Evolutionary conservation across 92 coral and sea anemone genomes (phyloP), one percentile per base, ranked within the genome.

Genomic region (Epizoanthus ramosus): DNA sequence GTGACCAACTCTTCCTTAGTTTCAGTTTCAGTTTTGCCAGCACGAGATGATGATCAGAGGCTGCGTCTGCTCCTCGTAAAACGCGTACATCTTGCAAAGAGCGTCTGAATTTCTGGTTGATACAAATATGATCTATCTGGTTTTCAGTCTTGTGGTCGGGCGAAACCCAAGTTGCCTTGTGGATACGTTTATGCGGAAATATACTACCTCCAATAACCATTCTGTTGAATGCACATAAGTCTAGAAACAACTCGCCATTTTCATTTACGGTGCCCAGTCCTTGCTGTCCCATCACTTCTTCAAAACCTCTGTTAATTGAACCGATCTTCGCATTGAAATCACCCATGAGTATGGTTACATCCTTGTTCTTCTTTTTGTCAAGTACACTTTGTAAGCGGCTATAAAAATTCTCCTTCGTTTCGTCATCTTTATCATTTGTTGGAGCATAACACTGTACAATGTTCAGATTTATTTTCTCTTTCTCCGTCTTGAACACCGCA

Each of bases 121-220:
- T 81, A 24, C 65, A 33, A 13, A 75, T 19, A 22, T 67, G 85
- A 14, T 68, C 66, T 22, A 68, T 81, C 76, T 81, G 85, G 50
- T 24, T 81, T 52, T 68, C 73, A 43, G 75, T 81, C 57, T 4
- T 65, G 17, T 57, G 54, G 63, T 50, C 85, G 17, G 76, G 85
- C 57, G 54, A 81, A 19, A 53, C n/a, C 85, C 75, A 81, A 14
- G 80, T 58, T 65, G 58, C 53, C 68, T 75, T 58, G 25, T 80
- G 75, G 18, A 65, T 80, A 28, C 58, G 63, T 24, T 53, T 75
- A 52, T 64, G 74, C 22, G 75, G 65, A 50, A 80, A 80, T 22
- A 80, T 65, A 21, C 74, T 65, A 52, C 75, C 74, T 14, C 64
- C 85, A 13, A 80, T 67, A 47, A 80, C 64, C 61, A 80, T 19